phyloP scores from a whole-genome alignment of 2,113 vertebrate genomes.

The Balaenoptera acutorostrata region DNA sequence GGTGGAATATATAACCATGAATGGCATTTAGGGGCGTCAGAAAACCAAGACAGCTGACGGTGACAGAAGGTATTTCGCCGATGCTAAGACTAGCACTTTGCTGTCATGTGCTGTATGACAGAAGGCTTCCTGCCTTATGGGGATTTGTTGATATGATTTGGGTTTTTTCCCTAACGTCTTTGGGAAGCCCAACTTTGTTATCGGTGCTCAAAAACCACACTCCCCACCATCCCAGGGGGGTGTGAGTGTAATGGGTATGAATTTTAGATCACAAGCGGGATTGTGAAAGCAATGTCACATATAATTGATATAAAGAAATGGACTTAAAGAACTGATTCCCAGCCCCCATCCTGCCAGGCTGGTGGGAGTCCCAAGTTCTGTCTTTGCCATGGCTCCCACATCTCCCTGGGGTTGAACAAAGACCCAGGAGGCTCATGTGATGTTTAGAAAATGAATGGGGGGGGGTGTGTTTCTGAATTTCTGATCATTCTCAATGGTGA shows the following conservation, averaged over 20 bases:
- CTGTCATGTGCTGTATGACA: conserved; percentile 19
- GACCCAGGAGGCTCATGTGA: not conserved
- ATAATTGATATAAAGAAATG: not conserved
- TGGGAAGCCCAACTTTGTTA: not conserved
- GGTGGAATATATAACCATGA: not conserved
- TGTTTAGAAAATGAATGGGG: not conserved
- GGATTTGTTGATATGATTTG: not conserved
- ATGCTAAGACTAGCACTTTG: not conserved
- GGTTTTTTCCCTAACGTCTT: not conserved
- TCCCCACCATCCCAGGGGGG: too few species aligned
- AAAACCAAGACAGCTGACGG: not conserved
- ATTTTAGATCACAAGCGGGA: not conserved
- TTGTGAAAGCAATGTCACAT: not conserved
- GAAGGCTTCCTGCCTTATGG: not conserved
- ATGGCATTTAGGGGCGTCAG: not conserved
- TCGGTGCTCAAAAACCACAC: not conserved
- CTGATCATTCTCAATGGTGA: not conserved
- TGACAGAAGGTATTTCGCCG: conserved; percentile 23
- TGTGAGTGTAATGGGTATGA: not conserved
- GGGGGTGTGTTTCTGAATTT: not conserved
- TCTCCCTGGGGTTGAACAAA: not conserved
- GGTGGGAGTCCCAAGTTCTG: not conserved
- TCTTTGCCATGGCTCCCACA: not conserved
- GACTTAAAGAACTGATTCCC: not conserved
- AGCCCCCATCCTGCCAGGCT: not conserved